Conservation (phyloP, 2,888 invertebrate species). For the Onchidella celtica region DNA sequence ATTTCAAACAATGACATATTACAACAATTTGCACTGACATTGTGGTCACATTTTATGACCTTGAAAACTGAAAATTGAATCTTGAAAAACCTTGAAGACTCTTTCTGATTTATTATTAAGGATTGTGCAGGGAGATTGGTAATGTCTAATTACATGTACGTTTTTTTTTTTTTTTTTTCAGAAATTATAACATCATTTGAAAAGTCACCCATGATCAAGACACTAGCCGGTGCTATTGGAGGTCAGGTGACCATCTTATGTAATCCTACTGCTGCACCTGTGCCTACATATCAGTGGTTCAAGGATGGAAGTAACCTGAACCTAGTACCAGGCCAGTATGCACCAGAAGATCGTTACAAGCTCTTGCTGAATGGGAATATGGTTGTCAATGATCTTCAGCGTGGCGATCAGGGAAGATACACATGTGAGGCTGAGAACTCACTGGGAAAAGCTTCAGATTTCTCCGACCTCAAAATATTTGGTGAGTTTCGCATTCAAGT, state of each 20-base stretch:
- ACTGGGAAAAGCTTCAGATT: slow-evolving; percentile 60
- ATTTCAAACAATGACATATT: too few relatives aligned
- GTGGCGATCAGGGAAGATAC: slow-evolving; percentile 92
- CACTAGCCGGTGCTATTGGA: slow-evolving; percentile 93
- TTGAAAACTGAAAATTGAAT: too few relatives aligned
- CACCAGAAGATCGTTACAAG: slow-evolving; percentile 74
- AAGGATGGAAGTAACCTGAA: slow-evolving; percentile 50
- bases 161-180: slow-evolving; percentile 74
- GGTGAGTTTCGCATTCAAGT: too few relatives aligned
- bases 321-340: slow-evolving; percentile 48
- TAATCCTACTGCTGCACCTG: slow-evolving; percentile 95
- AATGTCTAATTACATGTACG: background rate
- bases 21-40: too few relatives aligned
- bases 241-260: slow-evolving; percentile 95
- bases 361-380: slow-evolving; percentile 85
- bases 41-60: too few relatives aligned
- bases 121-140: too few relatives aligned
- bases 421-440: slow-evolving; percentile 85
- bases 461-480: slow-evolving; percentile 58
- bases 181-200: slow-evolving; percentile 90
- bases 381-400: slow-evolving; percentile 86
- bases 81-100: too few relatives aligned
- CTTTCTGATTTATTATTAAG: too few relatives aligned
- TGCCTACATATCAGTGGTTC: slow-evolving; percentile 54
- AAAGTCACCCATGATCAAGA: slow-evolving; percentile 91